A percentile compares a stretch with the other conserved stretches of the same genome.
Conservation (phyloP, 2,113 vertebrate species). For the Pteruthius melanotis region DNA sequence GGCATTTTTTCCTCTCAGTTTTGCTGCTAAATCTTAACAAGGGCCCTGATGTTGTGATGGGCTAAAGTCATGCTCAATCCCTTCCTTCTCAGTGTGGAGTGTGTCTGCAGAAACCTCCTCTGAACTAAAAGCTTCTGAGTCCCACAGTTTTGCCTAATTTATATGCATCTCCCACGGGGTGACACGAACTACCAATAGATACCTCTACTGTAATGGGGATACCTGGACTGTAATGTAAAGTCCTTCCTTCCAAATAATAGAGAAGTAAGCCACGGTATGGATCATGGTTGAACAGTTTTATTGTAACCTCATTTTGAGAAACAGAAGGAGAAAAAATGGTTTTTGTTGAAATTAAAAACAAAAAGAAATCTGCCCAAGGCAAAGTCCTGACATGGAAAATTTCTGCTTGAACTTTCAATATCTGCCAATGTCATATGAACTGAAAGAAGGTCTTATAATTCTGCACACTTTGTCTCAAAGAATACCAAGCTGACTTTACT, state of each 20-base stretch:
- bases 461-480: background rate
- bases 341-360: background rate
- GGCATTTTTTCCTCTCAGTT: background rate
- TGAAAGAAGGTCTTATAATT: background rate
- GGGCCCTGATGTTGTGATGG: background rate
- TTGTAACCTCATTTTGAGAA: background rate
- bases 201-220: background rate
- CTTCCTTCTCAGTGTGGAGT: background rate
- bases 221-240: background rate
- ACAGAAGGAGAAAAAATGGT: background rate
- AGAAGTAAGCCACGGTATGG: background rate
- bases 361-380: background rate
- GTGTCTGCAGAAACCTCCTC: background rate
- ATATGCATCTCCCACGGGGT: background rate
- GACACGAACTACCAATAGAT: background rate
- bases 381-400: constrained; percentile 20
- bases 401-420: background rate
- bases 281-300: background rate
- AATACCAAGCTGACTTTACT: background rate
- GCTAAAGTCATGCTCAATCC: background rate
- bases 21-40: background rate
- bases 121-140: background rate
- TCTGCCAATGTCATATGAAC: background rate
- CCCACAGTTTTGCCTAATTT: background rate
- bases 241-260: background rate